These are phyloP conservation scores for Zeus faber DNA, from an alignment of 2,113 vertebrate genomes.

Conservation along the genomic window DNA sequence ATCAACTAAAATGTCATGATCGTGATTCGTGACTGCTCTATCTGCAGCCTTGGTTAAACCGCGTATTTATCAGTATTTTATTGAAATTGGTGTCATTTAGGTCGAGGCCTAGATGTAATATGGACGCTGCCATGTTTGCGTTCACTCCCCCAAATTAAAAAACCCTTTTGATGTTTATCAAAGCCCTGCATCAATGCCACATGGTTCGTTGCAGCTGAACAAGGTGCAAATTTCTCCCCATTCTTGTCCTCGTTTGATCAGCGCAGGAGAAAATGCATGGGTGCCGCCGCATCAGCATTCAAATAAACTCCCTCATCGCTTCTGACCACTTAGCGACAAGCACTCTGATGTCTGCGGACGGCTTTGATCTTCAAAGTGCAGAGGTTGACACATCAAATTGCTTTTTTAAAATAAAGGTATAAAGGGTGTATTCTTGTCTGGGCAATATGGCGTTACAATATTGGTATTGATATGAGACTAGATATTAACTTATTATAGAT, in stretches of 20 bases:
- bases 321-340: conserved; percentile 41
- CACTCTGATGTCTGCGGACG: conserved; percentile 62
- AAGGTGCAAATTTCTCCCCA: conserved; percentile 61
- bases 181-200: conserved; percentile 50
- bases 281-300: conserved; percentile 69
- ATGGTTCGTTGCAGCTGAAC: conserved; percentile 53
- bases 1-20: too few relatives aligned
- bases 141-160: conserved; percentile 37
- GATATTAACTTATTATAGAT: too few relatives aligned
- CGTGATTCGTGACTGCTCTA: too few relatives aligned
- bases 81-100: conserved; percentile 11
- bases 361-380: conserved; percentile 77
- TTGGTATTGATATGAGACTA: too few relatives aligned
- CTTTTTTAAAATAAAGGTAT: too few relatives aligned
- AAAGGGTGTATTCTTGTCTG: conserved; percentile 50
- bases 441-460: too few relatives aligned
- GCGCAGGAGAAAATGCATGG: conserved; percentile 49
- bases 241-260: conserved; percentile 63
- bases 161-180: conserved; percentile 67
- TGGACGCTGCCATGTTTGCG: conserved; percentile 39
- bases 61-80: too few relatives aligned
- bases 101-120: conserved; percentile 7
- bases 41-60: too few relatives aligned
- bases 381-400: conserved; percentile 42
- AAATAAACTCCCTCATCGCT: conserved; percentile 52